Percentiles rank a stretch among this genome's conserved stretches.
Conservation (phyloP, 2,113 vertebrate genomes). For the Arothron firmamentum region DNA sequence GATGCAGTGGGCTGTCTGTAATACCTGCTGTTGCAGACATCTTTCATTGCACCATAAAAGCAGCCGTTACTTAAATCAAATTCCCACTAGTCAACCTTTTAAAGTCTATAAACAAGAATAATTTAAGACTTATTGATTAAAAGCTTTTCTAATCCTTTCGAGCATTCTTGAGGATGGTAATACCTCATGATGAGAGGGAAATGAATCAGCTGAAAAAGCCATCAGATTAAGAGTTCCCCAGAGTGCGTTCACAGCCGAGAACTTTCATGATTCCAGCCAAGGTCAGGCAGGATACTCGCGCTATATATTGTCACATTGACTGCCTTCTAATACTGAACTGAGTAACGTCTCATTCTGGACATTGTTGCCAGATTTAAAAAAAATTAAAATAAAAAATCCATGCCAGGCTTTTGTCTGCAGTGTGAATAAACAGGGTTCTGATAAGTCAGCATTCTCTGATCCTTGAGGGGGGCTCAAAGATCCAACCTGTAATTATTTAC, state of each 20-base stretch:
- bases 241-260: slow-evolving; percentile 31
- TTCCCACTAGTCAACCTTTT: slow-evolving; percentile 36
- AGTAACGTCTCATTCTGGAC: no score
- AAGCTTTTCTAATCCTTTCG: slow-evolving; percentile 27
- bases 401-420: slow-evolving; percentile 24
- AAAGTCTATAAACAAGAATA: slow-evolving; percentile 21
- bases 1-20: slow-evolving; percentile 16
- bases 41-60: slow-evolving; percentile 50
- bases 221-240: slow-evolving; percentile 42
- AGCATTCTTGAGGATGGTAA: slow-evolving; percentile 3
- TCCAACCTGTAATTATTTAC: slow-evolving; percentile 54
- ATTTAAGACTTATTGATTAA: slow-evolving; percentile 29
- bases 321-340: no score
- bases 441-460: slow-evolving; percentile 41
- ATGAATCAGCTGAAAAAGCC: slow-evolving; percentile 4
- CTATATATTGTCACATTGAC: slow-evolving; percentile 11
- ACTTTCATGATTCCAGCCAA: background rate
- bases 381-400: no score
- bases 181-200: slow-evolving; percentile 11
- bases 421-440: slow-evolving; percentile 38
- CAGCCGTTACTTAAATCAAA: slow-evolving; percentile 46
- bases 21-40: background rate
- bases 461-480: slow-evolving; percentile 24
- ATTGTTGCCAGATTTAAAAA: no score
- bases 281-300: background rate